These are phyloP conservation scores for Sporophila hypoxantha DNA, from an alignment of 2,113 vertebrate species.

Conservation along the genomic window DNA sequence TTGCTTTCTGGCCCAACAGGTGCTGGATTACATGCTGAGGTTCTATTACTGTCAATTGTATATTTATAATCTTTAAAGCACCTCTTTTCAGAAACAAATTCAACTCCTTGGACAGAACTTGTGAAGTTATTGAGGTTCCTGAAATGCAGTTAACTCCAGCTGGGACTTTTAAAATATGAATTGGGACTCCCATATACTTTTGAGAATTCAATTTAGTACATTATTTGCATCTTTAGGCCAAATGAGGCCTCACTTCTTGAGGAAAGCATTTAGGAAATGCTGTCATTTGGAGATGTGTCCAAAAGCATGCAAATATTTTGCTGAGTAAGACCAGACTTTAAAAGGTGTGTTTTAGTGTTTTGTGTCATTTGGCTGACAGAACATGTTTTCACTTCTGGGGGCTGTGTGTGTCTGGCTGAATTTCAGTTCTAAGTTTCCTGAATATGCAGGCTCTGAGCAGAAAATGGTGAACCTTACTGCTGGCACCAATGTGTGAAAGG, in stretches of 20 bases:
- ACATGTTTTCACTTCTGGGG: background rate
- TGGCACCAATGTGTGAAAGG: background rate
- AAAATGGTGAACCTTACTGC: background rate
- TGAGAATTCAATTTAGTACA: background rate
- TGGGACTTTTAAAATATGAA: background rate
- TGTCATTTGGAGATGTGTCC: background rate
- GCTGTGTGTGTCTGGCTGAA: background rate
- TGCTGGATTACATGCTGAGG: background rate
- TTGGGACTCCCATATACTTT: background rate
- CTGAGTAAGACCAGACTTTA: background rate
- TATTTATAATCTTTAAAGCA: constrained; percentile 11
- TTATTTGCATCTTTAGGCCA: background rate
- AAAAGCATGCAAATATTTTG: background rate
- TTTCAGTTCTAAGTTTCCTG: background rate
- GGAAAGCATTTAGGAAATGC: background rate
- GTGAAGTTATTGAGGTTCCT: background rate
- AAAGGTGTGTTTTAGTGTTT: background rate
- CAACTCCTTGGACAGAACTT: background rate
- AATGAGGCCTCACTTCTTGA: background rate
- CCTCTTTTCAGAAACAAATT: constrained; percentile 11
- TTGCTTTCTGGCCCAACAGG: background rate
- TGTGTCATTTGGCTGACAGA: background rate
- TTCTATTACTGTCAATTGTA: background rate
- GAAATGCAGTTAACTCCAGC: background rate
- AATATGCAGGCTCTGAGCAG: background rate